These are phyloP conservation scores for Falco punctatus DNA, from an alignment of 2,113 vertebrate genomes.

Conservation along the genomic window DNA sequence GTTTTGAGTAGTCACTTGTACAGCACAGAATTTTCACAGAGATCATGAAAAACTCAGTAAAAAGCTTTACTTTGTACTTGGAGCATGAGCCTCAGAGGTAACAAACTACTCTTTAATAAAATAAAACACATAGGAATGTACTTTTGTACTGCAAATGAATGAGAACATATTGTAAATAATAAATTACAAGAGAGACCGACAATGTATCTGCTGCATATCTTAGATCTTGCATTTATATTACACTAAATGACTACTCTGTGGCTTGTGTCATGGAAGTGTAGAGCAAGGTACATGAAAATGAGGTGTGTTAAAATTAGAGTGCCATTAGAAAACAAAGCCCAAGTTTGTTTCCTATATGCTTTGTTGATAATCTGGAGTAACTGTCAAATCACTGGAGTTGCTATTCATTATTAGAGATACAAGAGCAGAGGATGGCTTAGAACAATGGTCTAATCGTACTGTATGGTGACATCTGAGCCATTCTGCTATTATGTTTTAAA, in stretches of 20 bases:
- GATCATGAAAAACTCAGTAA: not conserved
- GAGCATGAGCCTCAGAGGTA: not conserved
- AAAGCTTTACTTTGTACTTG: conserved; percentile 41
- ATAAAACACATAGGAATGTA: not conserved
- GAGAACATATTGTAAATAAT: conserved; percentile 51
- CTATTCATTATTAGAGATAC: not conserved
- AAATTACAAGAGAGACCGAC: conserved; percentile 41
- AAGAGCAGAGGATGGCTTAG: not conserved
- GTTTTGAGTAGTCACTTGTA: not conserved
- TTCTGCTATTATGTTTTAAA: not conserved
- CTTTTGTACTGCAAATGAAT: conserved; percentile 25
- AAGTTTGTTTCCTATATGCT: not conserved
- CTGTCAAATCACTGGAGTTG: not conserved
- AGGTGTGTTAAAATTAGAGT: not conserved
- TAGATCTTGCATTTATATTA: conserved; percentile 13
- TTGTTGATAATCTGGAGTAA: not conserved
- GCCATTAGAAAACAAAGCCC: not conserved
- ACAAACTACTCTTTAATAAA: conserved; percentile 26
- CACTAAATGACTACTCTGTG: not conserved
- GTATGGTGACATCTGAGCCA: not conserved
- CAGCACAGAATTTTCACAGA: not conserved
- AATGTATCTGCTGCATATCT: not conserved
- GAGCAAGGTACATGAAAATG: not conserved
- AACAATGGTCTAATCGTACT: not conserved
- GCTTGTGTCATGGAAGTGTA: not conserved